phyloP scores from a whole-genome alignment of 2,888 invertebrate species.

The Spodoptera exigua region DNA sequence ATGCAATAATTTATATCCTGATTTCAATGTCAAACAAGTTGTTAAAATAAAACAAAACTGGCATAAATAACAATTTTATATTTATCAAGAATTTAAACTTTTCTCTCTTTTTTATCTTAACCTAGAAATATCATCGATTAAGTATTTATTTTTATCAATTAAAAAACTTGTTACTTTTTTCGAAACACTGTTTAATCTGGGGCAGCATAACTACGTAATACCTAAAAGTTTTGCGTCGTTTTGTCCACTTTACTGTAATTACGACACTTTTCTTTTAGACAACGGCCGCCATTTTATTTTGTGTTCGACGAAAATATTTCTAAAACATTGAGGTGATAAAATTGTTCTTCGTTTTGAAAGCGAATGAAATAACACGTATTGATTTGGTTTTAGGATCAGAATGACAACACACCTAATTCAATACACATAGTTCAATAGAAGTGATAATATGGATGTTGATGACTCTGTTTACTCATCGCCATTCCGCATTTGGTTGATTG shows the following conservation, averaged over 20 bases:
- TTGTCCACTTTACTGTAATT: constrained; percentile 26
- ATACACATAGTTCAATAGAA: too few relatives aligned
- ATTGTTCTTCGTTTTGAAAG: constrained; percentile 1
- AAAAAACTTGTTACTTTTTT: constrained; percentile 28
- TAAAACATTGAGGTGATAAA: constrained; percentile 19
- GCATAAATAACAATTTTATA: constrained; percentile 27
- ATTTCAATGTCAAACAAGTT: constrained; percentile 23
- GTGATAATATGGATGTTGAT: too few relatives aligned
- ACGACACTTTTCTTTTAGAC: constrained; percentile 34
- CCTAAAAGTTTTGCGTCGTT: constrained; percentile 35
- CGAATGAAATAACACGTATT: background rate
- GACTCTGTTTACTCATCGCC: too few relatives aligned
- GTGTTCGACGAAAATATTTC: constrained; percentile 8
- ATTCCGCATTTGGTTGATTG: too few relatives aligned
- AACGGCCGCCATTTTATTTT: constrained; percentile 16
- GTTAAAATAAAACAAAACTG: constrained; percentile 44
- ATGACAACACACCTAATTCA: too few relatives aligned
- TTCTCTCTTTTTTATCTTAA: constrained; percentile 16
- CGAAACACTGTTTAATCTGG: constrained; percentile 32
- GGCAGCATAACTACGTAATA: constrained; percentile 33
- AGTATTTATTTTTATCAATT: constrained; percentile 12
- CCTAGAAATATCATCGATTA: constrained; percentile 30
- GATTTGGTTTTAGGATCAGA: background rate
- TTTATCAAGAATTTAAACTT: constrained; percentile 26
- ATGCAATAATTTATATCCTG: background rate